Conservation (phyloP, 2,888 invertebrate species). For the Pomacea canaliculata region DNA sequence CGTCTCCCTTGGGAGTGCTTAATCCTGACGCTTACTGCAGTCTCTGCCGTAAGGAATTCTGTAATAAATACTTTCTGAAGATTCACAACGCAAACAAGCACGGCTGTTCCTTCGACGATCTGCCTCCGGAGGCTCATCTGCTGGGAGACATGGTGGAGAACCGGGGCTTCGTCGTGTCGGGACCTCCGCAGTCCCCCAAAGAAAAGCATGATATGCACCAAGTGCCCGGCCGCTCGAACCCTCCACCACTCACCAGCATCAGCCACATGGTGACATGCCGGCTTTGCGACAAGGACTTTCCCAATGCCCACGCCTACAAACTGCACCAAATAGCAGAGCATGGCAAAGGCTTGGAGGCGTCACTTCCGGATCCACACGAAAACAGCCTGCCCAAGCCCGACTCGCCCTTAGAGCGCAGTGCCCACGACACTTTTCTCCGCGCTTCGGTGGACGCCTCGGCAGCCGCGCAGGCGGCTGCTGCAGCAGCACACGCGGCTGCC, state of each 20-base stretch:
- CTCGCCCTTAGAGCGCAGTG: slow-evolving; percentile 21
- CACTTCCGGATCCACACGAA: slow-evolving; percentile 30
- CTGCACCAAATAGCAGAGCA: slow-evolving; percentile 64
- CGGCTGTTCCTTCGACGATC: slow-evolving; percentile 55
- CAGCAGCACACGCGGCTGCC: not conserved
- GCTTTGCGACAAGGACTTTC: slow-evolving; percentile 81
- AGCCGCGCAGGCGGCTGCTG: slow-evolving; percentile 17
- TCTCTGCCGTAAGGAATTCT: slow-evolving; percentile 79
- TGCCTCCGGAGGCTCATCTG: slow-evolving; percentile 31
- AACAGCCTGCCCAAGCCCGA: slow-evolving; percentile 29
- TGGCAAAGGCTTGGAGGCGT: slow-evolving; percentile 39
- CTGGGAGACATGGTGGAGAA: slow-evolving; percentile 24
- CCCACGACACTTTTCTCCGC: slow-evolving; percentile 35
- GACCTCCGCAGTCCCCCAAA: slow-evolving; percentile 26
- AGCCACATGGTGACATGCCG: slow-evolving; percentile 55
- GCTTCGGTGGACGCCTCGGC: slow-evolving; percentile 34
- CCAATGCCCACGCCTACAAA: slow-evolving; percentile 82
- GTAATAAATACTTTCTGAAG: slow-evolving; percentile 67
- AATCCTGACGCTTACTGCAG: slow-evolving; percentile 89
- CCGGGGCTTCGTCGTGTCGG: slow-evolving; percentile 13
- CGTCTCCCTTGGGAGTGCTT: slow-evolving; percentile 45
- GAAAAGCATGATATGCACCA: slow-evolving; percentile 44
- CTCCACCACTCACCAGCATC: slow-evolving; percentile 28
- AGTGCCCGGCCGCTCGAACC: slow-evolving; percentile 40
- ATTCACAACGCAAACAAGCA: slow-evolving; percentile 69